These are phyloP conservation scores for Gonocerus acuteangulatus DNA, from an alignment of 2,888 invertebrate genomes.

Conservation along the genomic window DNA sequence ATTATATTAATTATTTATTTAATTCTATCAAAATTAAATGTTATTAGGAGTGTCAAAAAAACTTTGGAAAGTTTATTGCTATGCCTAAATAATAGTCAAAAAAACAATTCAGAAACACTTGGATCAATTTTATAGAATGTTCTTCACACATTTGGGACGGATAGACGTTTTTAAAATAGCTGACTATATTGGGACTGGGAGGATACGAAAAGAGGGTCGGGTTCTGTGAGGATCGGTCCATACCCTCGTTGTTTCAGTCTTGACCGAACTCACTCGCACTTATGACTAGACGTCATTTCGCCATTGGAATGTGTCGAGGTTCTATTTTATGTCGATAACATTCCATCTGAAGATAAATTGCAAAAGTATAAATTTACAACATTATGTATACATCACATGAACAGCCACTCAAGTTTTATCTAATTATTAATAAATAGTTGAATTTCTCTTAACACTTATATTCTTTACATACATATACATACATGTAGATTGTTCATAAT, in stretches of 20 bases:
- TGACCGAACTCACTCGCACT: conserved; percentile 2
- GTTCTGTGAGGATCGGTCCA: not conserved
- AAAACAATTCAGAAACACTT: too few species aligned
- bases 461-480: not conserved
- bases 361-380: not conserved
- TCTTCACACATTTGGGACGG: too few species aligned
- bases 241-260: conserved; percentile 19
- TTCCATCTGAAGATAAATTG: not conserved
- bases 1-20: too few species aligned
- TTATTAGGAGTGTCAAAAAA: too few species aligned
- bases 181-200: too few species aligned
- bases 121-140: too few species aligned
- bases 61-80: too few species aligned
- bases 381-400: not conserved
- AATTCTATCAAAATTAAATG: too few species aligned
- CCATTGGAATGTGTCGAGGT: not conserved
- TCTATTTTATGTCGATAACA: not conserved
- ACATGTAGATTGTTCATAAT: not conserved
- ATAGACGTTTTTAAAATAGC: too few species aligned
- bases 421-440: not conserved
- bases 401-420: not conserved
- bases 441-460: not conserved
- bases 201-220: too few species aligned
- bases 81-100: too few species aligned
- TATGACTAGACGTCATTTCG: conserved; percentile 21